Evolutionary conservation across 2,797 vertebrate genomes (phyloP), one percentile per base, ranked within the genome.

Genomic region (Babyrousa celebensis): DNA sequence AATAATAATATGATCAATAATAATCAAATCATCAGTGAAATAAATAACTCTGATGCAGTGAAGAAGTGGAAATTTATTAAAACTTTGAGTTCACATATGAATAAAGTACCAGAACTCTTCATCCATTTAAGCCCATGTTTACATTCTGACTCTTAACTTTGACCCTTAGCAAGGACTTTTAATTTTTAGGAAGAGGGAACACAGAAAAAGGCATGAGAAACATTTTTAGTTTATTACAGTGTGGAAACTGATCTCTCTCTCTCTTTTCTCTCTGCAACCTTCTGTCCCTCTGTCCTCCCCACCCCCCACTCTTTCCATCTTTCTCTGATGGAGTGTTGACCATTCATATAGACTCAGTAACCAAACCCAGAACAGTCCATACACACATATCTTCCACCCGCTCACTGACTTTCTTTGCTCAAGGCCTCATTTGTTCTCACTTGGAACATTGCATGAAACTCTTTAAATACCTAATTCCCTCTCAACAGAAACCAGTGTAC

Each of bases 1-100:
- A 80, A 84, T 92, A 80, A 84, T 60, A 95, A 79, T 85, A 68
- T 70, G 91, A 94, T 97, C 96, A 89, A 96, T 96, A 94, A 93
- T 72, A 86, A 97, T 93, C 87, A 94, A 90, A 88, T 89, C 48
- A 90, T 85, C 67, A 95, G 29, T 84, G 74, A n/a, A 75, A 56
- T 80, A 85, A 65, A 75, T 63, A 65, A 77, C 58, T 86, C 62
- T 32, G 78, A 91, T 85, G n/a, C 62, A 36, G 16, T 43, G 93
- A 56, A 1, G 56, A 71, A 91, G 65, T 9, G 48, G 29, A 93
- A 40, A 82, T 94, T 43, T 71, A 80, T 72, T 91, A 72, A 56
- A 92, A 77, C 74, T 63, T 82, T n/a, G 65, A 79, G 6, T 70
- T 74, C n/a, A 67, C 18, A 20, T 86, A 25, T 94, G 58, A 72